Evolutionary conservation across 2,113 vertebrate genomes (phyloP).

Genomic region (Morone chrysops): DNA sequence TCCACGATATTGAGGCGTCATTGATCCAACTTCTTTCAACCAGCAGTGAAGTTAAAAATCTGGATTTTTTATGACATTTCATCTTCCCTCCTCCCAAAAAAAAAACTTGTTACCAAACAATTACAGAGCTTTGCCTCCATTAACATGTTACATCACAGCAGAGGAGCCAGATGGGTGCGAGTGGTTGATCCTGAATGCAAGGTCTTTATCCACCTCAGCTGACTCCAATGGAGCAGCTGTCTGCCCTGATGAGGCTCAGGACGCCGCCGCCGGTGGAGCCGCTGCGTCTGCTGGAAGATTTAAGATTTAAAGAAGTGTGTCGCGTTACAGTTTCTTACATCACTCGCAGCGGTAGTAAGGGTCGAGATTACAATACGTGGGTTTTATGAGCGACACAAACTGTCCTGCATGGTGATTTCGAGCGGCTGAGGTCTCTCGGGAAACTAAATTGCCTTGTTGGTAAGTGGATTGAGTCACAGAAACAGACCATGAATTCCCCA

Average conservation of each 20-base stretch:
- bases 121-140: conserved; percentile 25
- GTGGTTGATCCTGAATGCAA: conserved; percentile 40
- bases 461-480: conserved; percentile 73
- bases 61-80: neutral
- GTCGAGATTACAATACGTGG: conserved; percentile 40
- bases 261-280: neutral
- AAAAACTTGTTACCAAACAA: neutral
- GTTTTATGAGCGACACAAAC: conserved; percentile 28
- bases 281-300: neutral
- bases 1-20: neutral
- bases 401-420: conserved; percentile 30
- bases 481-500: conserved; percentile 71
- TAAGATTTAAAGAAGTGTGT: conserved; percentile 34
- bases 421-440: conserved; percentile 26
- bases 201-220: conserved; percentile 52
- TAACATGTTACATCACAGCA: conserved; percentile 50
- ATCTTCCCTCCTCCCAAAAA: neutral
- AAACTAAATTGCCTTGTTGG: conserved; percentile 66
- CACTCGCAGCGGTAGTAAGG: conserved; percentile 28
- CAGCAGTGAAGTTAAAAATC: too few relatives aligned
- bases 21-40: neutral
- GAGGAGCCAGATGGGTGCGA: conserved; percentile 46
- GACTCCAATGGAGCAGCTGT: conserved; percentile 44
- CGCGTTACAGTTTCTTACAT: conserved; percentile 40
- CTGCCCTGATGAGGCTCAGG: conserved; percentile 23